These are phyloP conservation scores for Drosophila trapezifrons DNA, from an alignment of 1,140 invertebrate species.

Conservation along the genomic window DNA sequence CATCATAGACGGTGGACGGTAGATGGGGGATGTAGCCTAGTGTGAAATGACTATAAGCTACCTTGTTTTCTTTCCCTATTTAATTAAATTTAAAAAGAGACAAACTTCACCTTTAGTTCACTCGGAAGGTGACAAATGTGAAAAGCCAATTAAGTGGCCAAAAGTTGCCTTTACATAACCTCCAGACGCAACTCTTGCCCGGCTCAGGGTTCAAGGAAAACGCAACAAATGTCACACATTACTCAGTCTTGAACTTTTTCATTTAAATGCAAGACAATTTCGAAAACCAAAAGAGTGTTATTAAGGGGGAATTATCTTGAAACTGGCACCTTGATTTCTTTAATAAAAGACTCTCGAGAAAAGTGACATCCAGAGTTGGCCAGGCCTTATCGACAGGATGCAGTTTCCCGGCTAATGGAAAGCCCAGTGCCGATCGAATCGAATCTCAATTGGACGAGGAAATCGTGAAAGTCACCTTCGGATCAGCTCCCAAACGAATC, in stretches of 20 bases:
- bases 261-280: constrained; percentile 3
- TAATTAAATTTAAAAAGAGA: not conserved
- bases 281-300: not conserved
- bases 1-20: too few relatives aligned
- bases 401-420: constrained; percentile 18
- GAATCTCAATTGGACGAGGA: constrained; percentile 39
- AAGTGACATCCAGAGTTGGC: not conserved
- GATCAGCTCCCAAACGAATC: constrained; percentile 42
- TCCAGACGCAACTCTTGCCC: not conserved
- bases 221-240: not conserved
- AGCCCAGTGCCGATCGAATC: constrained; percentile 15
- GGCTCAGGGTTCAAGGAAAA: constrained; percentile 3
- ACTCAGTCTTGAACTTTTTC: constrained; percentile 15
- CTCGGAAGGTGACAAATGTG: not conserved
- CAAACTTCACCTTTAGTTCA: not conserved
- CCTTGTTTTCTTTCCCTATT: not conserved
- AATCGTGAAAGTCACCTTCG: constrained; percentile 69
- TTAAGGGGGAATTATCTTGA: not conserved
- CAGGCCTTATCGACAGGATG: constrained; percentile 39
- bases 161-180: not conserved
- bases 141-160: not conserved
- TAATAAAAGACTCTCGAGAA: constrained; percentile 10
- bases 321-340: constrained; percentile 9
- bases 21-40: too few relatives aligned
- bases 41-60: too few relatives aligned